A percentile compares a stretch with the other conserved stretches of the same genome.
Conservation (phyloP, 2,113 vertebrate genomes). For the Phrynosoma platyrhinos region DNA sequence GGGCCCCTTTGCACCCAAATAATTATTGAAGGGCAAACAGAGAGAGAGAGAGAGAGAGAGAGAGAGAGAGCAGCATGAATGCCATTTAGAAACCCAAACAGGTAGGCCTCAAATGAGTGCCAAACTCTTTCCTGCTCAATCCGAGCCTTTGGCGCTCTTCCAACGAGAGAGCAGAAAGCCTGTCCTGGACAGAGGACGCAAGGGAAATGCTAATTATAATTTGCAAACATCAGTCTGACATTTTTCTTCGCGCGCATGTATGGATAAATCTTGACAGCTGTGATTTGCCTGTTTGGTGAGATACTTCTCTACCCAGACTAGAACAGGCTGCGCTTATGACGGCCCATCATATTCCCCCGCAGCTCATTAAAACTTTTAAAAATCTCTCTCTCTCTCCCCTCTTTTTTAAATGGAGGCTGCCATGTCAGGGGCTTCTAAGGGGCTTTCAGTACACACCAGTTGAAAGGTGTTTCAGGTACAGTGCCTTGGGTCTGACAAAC, state of each 20-base stretch:
- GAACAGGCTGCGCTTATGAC: constrained; percentile 70
- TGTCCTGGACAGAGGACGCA: constrained; percentile 45
- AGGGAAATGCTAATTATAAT: constrained; percentile 77
- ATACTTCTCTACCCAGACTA: constrained; percentile 42
- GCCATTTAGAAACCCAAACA: constrained; percentile 66
- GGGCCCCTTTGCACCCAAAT: constrained; percentile 59
- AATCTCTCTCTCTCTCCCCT: background rate
- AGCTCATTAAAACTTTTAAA: constrained; percentile 85
- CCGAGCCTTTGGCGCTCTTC: no score
- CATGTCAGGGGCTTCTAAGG: constrained; percentile 75
- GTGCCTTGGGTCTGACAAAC: constrained; percentile 86
- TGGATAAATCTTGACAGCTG: constrained; percentile 80
- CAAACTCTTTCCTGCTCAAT: constrained; percentile 54
- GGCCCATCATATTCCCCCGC: constrained; percentile 63
- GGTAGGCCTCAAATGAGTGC: constrained; percentile 65
- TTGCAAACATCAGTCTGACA: constrained; percentile 81
- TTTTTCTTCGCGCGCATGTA: constrained; percentile 58
- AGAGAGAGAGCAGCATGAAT: constrained; percentile 61
- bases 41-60: no score
- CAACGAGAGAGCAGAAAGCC: no score
- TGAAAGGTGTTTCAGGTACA: constrained; percentile 82
- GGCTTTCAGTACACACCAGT: constrained; percentile 73
- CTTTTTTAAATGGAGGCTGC: constrained; percentile 53
- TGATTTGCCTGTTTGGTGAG: constrained; percentile 72
- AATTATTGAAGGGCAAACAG: constrained; percentile 65